Evolutionary conservation across 2,113 vertebrate genomes (phyloP), one percentile per base, ranked within the genome.

Genomic region (Lophochroa leadbeateri): DNA sequence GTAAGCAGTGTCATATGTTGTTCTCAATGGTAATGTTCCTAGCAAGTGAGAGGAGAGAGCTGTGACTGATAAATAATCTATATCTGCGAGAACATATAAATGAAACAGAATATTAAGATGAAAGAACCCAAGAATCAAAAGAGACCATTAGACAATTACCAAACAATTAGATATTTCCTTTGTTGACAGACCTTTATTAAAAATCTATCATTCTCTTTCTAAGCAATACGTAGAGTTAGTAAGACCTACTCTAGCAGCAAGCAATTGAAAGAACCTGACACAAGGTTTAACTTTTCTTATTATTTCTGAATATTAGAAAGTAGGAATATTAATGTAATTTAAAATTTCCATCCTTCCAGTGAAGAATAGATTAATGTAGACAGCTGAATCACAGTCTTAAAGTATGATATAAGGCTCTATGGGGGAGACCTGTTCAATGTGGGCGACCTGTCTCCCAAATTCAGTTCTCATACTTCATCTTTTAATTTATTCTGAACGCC

Each of bases 371-470:
- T 88, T 70, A 80, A 80, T 55, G 10, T 17, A 85, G 44, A 65
- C 25, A 90, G 44, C 44, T 81, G 13, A 37, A 82, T 86, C 75
- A 70, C 68, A 77, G 19, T 74, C 63, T 83, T 71, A 49, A 86
- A 95, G 85, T 33, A 82, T 87, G 41, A 94, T 58, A 79, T 71
- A 92, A 90, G 29, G 57, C 76, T 86, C 29, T 81, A 92, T 79
- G 92, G 82, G 68, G 94, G 95, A 96, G 95, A 95, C 84, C 79
- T 93, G 46, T 41, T 95, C 91, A 78, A 53, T 78, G 92, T 95
- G 94, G 95, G 92, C 71, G 50, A 90, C 92, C 80, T 86, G 85
- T 58, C 80, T 94, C 88, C 82, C 79, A 90, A 88, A 96, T 83
- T 83, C 88, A 88, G 86, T 86, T 94, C 72, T 93, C 72, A 67